These are phyloP conservation scores for Xestia sexstrigata DNA, from an alignment of 2,888 invertebrate genomes.

Conservation along the genomic window DNA sequence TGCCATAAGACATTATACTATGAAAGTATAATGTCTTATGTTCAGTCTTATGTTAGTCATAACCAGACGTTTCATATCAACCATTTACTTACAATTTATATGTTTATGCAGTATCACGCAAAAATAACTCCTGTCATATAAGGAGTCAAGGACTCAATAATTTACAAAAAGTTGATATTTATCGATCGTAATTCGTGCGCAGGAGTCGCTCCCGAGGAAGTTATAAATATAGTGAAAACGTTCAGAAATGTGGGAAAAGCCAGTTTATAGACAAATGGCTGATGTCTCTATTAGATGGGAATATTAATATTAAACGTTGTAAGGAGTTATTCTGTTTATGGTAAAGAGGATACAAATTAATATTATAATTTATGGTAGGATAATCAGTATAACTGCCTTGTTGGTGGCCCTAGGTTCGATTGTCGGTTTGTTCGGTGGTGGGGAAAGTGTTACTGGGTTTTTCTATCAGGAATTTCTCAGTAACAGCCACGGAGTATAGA, in stretches of 20 bases:
- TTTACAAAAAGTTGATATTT: constrained; percentile 42
- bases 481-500: too few species aligned
- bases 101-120: constrained; percentile 17
- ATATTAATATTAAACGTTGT: constrained; percentile 21
- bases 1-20: too few species aligned
- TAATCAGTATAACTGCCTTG: too few species aligned
- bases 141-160: constrained; percentile 34
- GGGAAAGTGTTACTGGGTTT: not conserved
- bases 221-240: constrained; percentile 39
- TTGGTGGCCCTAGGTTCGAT: not conserved
- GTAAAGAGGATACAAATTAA: not conserved
- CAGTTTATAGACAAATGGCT: constrained; percentile 1
- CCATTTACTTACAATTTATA: constrained; percentile 21
- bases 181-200: constrained; percentile 54
- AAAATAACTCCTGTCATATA: constrained; percentile 31
- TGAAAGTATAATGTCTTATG: too few species aligned
- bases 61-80: constrained; percentile 3
- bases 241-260: constrained; percentile 28
- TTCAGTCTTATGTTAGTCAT: too few species aligned
- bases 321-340: not conserved
- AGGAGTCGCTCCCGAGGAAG: constrained; percentile 23
- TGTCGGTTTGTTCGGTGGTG: too few species aligned
- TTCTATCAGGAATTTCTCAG: not conserved
- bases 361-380: too few species aligned
- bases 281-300: constrained; percentile 37